Percentiles rank a stretch among this genome's conserved stretches.
Conservation (phyloP, 2,113 vertebrate genomes). For the Syrrhaptes paradoxus region DNA sequence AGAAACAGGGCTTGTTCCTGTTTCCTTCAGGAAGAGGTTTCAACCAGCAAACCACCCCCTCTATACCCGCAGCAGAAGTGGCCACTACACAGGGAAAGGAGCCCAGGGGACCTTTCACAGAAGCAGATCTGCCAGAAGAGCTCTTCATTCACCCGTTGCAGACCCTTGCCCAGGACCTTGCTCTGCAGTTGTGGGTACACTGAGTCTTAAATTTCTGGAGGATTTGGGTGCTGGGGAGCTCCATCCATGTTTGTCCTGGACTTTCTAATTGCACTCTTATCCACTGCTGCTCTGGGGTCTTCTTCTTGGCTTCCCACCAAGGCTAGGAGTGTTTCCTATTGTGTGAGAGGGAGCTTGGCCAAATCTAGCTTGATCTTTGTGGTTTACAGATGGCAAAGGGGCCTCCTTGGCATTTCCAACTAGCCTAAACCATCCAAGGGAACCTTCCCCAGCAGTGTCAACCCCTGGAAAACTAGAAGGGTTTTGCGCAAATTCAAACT, state of each 20-base stretch:
- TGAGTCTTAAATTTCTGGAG: neutral
- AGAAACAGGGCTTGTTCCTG: neutral
- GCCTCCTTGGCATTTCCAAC: neutral
- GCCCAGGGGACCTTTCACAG: neutral
- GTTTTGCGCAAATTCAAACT: neutral
- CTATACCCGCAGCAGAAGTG: neutral
- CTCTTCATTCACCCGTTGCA: neutral
- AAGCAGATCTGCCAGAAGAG: neutral
- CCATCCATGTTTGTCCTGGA: neutral
- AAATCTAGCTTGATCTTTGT: neutral
- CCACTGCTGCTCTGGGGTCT: neutral
- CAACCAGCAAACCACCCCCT: neutral
- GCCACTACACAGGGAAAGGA: rapidly evolving
- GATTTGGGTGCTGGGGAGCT: neutral
- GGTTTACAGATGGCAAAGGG: neutral
- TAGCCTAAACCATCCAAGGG: neutral
- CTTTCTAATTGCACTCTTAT: neutral
- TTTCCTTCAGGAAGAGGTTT: constrained; percentile 17
- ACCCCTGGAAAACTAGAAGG: neutral
- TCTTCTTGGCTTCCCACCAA: neutral
- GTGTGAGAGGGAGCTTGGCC: neutral
- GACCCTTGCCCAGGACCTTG: neutral
- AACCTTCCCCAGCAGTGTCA: neutral
- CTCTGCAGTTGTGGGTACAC: neutral
- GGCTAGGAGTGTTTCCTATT: neutral